These are phyloP conservation scores for Tachina grossa DNA, from an alignment of 2,888 invertebrate species.

Conservation along the genomic window DNA sequence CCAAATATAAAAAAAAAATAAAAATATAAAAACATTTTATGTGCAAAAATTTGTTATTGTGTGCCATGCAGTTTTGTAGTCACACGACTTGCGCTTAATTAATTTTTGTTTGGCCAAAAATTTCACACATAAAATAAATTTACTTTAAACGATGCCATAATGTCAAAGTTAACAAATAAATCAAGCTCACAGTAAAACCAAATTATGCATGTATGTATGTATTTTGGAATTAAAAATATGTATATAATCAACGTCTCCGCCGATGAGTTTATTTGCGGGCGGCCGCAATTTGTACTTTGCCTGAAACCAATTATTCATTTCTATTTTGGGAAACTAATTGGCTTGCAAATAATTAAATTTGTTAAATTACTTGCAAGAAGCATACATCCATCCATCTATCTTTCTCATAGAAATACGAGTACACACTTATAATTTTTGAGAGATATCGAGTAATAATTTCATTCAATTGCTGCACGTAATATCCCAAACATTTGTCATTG, in stretches of 20 bases:
- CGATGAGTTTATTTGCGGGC: neutral
- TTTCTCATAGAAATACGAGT: neutral
- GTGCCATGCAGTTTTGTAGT: neutral
- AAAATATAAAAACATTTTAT: conserved; percentile 17
- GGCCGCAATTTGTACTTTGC: neutral
- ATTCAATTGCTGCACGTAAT: conserved; percentile 59
- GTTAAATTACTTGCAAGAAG: no score
- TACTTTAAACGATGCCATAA: conserved; percentile 23
- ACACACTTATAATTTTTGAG: neutral
- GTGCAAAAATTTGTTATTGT: conserved; percentile 26
- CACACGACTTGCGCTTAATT: conserved; percentile 51
- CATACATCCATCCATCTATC: neutral
- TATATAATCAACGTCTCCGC: neutral
- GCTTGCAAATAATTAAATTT: neutral
- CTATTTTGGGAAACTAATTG: neutral
- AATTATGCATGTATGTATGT: neutral
- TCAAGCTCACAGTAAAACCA: neutral
- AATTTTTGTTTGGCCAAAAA: conserved; percentile 54
- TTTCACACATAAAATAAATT: conserved; percentile 44
- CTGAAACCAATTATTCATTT: neutral
- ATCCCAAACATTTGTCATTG: conserved; percentile 48
- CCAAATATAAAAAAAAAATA: neutral
- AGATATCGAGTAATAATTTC: conserved; percentile 8
- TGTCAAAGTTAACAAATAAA: conserved; percentile 33
- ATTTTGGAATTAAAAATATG: neutral